Conservation (phyloP, 2,888 invertebrate species). For the Philereme vetulata region DNA sequence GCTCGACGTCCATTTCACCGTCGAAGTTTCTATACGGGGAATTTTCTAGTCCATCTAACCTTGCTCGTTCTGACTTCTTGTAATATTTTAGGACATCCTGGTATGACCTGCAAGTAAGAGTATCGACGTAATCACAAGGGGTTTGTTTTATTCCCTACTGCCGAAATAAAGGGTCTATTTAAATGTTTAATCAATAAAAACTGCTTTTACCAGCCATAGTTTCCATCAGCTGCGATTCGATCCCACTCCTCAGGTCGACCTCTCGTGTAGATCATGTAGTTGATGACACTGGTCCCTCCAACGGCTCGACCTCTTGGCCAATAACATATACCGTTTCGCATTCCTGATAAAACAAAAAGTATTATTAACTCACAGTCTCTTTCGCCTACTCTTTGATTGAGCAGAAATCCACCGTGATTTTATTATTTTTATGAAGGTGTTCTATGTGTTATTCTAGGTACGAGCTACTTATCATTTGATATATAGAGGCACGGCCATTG, state of each 20-base stretch:
- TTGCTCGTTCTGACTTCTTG: constrained; percentile 81
- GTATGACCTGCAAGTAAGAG: constrained; percentile 80
- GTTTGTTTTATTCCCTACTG: no score
- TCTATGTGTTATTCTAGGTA: no score
- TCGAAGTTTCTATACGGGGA: constrained; percentile 78
- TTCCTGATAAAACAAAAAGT: constrained; percentile 47
- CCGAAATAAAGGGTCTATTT: no score
- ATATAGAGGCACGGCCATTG: no score
- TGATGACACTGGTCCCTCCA: constrained; percentile 92
- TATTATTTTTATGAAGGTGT: no score
- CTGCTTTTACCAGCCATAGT: constrained; percentile 86
- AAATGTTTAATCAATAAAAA: no score
- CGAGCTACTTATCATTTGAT: no score
- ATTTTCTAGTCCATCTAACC: constrained; percentile 62
- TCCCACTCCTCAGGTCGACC: constrained; percentile 89
- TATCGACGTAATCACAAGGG: neutral
- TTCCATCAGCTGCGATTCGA: constrained; percentile 86
- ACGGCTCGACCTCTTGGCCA: constrained; percentile 90
- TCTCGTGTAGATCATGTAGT: constrained; percentile 92
- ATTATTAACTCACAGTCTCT: neutral
- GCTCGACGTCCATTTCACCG: constrained; percentile 85
- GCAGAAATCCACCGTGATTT: no score
- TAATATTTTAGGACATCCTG: constrained; percentile 83
- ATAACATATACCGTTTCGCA: constrained; percentile 79
- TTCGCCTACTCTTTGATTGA: neutral